These are phyloP conservation scores for Fragum sueziense DNA, from an alignment of 2,888 invertebrate genomes.

Conservation along the genomic window DNA sequence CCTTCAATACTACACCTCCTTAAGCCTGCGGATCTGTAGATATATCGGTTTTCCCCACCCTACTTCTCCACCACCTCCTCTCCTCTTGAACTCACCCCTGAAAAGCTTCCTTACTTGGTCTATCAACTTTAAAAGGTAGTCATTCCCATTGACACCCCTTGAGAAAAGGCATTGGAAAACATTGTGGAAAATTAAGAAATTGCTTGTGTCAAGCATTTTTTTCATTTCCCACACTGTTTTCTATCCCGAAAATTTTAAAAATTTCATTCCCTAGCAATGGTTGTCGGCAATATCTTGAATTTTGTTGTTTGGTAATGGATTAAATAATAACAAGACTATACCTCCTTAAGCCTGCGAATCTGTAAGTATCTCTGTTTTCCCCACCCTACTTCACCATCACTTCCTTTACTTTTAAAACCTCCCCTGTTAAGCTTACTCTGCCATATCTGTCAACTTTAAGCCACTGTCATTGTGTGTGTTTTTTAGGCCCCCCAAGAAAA, in stretches of 20 bases:
- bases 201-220: neutral
- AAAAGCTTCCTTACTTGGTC: conserved; percentile 86
- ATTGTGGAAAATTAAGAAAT: neutral
- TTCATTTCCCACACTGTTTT: too few relatives aligned
- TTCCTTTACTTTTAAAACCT: conserved; percentile 84
- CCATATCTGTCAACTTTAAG: too few relatives aligned
- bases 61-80: conserved; percentile 83
- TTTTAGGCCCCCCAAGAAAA: too few relatives aligned
- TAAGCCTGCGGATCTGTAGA: conserved; percentile 75
- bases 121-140: too few relatives aligned
- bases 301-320: neutral
- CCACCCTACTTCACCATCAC: conserved; percentile 83
- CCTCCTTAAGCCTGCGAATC: conserved; percentile 75
- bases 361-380: conserved; percentile 74
- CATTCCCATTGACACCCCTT: too few relatives aligned
- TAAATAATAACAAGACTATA: conserved; percentile 39
- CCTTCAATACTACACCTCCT: conserved; percentile 71
- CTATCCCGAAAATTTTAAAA: neutral
- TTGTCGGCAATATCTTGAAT: too few relatives aligned
- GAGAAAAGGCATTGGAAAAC: too few relatives aligned
- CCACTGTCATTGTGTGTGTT: too few relatives aligned
- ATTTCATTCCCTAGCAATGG: too few relatives aligned
- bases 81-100: conserved; percentile 85
- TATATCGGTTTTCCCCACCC: conserved; percentile 76
- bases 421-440: conserved; percentile 85